These are phyloP conservation scores for Synodontis membranacea DNA, from an alignment of 2,113 vertebrate species.

Conservation along the genomic window DNA sequence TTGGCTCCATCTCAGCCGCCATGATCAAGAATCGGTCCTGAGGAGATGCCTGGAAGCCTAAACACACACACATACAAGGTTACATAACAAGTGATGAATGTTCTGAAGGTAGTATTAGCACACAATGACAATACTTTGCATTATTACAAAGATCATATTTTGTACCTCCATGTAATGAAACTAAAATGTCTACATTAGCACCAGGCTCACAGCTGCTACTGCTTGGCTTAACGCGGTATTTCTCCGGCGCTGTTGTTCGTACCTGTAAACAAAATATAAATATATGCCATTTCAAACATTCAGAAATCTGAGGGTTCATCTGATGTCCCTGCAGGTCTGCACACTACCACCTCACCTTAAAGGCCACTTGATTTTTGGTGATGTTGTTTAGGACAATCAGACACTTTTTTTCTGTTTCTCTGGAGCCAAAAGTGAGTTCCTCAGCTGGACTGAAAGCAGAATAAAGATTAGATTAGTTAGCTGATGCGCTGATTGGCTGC, in stretches of 20 bases:
- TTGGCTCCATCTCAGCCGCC: constrained; percentile 95
- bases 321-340: background rate
- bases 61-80: constrained; percentile 11
- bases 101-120: background rate
- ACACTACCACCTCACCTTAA: constrained; percentile 81
- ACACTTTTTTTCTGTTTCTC: constrained; percentile 90
- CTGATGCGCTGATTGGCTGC: background rate
- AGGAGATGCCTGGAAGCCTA: constrained; percentile 86
- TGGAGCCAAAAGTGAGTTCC: constrained; percentile 90
- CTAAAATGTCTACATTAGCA: constrained; percentile 84
- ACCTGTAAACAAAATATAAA: constrained; percentile 73
- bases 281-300: background rate
- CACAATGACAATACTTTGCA: no score
- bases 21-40: constrained; percentile 96
- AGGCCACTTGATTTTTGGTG: constrained; percentile 93
- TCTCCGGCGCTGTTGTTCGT: constrained; percentile 95
- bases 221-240: constrained; percentile 96
- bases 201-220: constrained; percentile 93
- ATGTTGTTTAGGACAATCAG: constrained; percentile 91
- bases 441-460: constrained; percentile 84
- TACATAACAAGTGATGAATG: background rate
- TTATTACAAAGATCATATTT: background rate
- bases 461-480: background rate
- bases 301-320: background rate
- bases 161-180: constrained; percentile 93